Percentiles rank a stretch among this genome's conserved stretches.
Conservation (phyloP, 2,797 vertebrate genomes). For the Chloroceryle inda region DNA sequence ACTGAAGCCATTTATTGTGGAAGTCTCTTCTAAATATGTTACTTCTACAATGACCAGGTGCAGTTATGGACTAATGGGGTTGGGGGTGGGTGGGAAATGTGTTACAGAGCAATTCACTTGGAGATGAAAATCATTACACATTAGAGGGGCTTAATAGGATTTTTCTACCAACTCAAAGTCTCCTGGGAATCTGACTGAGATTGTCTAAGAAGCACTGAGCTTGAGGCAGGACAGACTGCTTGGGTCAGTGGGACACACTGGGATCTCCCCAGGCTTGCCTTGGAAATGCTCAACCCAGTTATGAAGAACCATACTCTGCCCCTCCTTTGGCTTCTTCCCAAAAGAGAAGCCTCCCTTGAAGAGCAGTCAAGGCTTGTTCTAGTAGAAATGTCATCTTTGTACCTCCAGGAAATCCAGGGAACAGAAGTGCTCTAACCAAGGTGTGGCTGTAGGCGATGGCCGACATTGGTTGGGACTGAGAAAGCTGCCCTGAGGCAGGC, state of each 20-base stretch:
- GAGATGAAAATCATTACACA: conserved; percentile 37
- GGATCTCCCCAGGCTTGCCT: not conserved
- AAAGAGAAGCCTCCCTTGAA: not conserved
- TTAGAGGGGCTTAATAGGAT: not conserved
- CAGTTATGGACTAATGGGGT: not conserved
- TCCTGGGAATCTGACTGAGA: not conserved
- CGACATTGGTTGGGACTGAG: not conserved
- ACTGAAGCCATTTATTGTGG: not conserved
- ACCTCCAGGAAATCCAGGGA: not conserved
- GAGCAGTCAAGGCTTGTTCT: not conserved
- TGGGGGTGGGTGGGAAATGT: not conserved
- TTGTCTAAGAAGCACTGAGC: not conserved
- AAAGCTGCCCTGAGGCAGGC: not conserved
- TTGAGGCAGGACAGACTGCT: not conserved
- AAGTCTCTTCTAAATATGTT: not conserved
- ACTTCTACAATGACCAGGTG: not conserved
- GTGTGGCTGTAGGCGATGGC: not conserved
- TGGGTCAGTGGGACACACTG: not conserved
- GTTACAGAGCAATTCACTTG: not conserved
- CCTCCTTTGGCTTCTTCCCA: not conserved
- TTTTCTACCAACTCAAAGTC: not conserved
- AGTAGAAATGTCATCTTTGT: not conserved
- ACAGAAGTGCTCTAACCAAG: not conserved
- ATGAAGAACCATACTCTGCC: not conserved
- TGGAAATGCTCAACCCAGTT: not conserved